Evolutionary conservation across 2,113 vertebrate species (phyloP).

Genomic region (Clupea harengus): DNA sequence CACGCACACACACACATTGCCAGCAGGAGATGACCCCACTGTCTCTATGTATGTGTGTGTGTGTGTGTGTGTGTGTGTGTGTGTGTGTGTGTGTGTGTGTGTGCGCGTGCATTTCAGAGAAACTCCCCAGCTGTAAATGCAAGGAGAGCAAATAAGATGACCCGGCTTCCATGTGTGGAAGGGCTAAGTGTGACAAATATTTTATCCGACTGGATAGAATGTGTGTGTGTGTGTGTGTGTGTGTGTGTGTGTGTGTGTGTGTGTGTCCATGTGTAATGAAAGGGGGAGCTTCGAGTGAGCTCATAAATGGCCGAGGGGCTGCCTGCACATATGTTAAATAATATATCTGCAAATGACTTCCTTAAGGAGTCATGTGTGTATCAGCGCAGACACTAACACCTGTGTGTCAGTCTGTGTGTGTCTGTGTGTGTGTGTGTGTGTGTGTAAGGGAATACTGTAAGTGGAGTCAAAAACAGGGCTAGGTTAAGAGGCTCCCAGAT

Average conservation of each 20-base stretch:
- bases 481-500: background rate
- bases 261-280: background rate
- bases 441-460: background rate
- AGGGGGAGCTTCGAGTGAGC: background rate
- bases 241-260: background rate
- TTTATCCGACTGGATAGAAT: background rate
- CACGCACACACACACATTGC: background rate
- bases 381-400: background rate
- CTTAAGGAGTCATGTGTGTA: background rate
- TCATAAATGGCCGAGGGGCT: background rate
- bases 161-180: background rate
- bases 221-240: background rate
- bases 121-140: conserved; percentile 1
- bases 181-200: conserved; percentile 16
- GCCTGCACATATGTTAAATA: background rate
- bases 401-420: background rate
- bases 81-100: conserved; percentile 7
- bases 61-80: background rate
- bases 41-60: conserved; percentile 20
- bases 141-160: conserved; percentile 5
- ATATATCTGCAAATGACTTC: background rate
- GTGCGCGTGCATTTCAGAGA: conserved; percentile 34
- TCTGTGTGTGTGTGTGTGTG: conserved; percentile 27
- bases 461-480: background rate
- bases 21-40: conserved; percentile 4